Conservation (phyloP, 2,797 vertebrate species). For the Cuculus canorus region DNA sequence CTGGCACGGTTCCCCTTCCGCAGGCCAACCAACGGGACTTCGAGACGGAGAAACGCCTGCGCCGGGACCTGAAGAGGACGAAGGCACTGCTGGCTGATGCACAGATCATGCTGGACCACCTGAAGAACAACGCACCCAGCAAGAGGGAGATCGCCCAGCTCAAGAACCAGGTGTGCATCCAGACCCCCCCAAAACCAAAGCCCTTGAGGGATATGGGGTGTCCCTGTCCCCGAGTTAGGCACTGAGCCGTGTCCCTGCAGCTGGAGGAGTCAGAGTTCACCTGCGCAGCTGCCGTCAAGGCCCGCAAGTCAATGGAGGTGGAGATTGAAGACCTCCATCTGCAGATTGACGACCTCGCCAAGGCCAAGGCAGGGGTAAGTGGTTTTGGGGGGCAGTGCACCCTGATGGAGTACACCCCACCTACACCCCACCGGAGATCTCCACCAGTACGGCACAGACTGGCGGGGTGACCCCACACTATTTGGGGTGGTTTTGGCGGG, state of each 20-base stretch:
- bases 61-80: conserved; percentile 95
- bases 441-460: rapidly evolving
- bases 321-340: conserved; percentile 97
- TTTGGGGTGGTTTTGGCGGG: neutral
- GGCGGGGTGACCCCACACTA: rapidly evolving
- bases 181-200: neutral
- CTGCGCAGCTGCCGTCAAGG: conserved; percentile 91
- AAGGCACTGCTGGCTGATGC: conserved; percentile 93
- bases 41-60: conserved; percentile 91
- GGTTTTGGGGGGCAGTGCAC: rapidly evolving
- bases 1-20: neutral
- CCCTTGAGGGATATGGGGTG: neutral
- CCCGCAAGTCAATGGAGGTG: conserved; percentile 95
- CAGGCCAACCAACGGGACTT: conserved; percentile 90
- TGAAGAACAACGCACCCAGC: conserved; percentile 96
- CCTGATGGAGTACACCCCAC: rapidly evolving
- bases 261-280: conserved; percentile 98
- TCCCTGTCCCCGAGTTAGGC: neutral
- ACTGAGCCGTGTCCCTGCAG: conserved; percentile 72
- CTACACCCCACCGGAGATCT: neutral
- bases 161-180: conserved; percentile 89
- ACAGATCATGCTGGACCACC: conserved; percentile 98
- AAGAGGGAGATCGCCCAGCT: conserved; percentile 97
- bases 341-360: conserved; percentile 95
- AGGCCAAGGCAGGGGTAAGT: conserved; percentile 90